Base-by-base conservation (phyloP, 2,113 vertebrate genomes). In the Dissostichus mawsoni region DNA sequence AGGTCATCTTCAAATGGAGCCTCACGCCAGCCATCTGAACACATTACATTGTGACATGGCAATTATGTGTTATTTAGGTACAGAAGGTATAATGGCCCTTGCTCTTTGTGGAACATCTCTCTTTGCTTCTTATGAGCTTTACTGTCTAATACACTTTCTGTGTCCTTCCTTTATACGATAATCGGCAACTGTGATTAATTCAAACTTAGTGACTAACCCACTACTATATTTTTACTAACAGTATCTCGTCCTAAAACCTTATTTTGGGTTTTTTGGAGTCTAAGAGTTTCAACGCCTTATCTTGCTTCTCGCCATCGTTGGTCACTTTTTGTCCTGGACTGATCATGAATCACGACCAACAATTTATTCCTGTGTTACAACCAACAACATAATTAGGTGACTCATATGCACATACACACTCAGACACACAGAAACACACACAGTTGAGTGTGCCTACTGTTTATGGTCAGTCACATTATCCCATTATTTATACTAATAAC, bases 11-110 rank as follows among this genome's bases (percentile, higher is more conserved):
- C 86, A 90, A 81, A 94, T 92, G 62, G 90, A 92, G 84, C 86
- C 20, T 55, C 84, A 86, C 69, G 92, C 67, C 70, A 23, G 86
- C 85, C 88, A 92, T 90, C 91, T 91, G 87, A 87, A 88, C 69
- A 86, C 90, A 85, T 92, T 90, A 93, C 75, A 86, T 81, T 58
- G 74, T 76, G 76, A 56, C 75, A 69, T 57, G 16, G 74, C 51
- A 92, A 93, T 91, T 95, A 86, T 94, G 93, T 87, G 92, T 94
- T 86, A 94, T 95, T 95, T 94, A 64, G 74, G 73, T 86, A 80
- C 81, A 87, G 83, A 87, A 78, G 65, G 78, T 83, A 84, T 93
- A 95, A 94, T 94, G 75, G 85, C 57, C 23, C n/a, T 18, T 45
- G 67, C 71, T 72, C 70, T 86, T 91, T 92, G 87, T 92, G 59